These are phyloP conservation scores for Melanchra persicariae DNA, from an alignment of 2,888 invertebrate species.

Conservation along the genomic window DNA sequence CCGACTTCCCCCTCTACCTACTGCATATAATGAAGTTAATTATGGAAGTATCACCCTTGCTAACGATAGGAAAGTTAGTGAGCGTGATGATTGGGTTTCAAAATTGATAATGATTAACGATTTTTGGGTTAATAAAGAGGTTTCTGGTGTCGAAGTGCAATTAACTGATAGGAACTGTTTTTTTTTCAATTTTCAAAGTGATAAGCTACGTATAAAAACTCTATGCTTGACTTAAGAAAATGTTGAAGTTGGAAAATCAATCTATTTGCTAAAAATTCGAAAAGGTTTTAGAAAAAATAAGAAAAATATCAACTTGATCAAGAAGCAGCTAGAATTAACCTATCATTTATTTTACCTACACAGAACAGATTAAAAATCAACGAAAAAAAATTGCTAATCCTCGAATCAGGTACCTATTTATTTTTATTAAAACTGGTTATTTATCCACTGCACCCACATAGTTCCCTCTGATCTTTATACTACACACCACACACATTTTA, in stretches of 20 bases:
- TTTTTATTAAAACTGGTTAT: background rate
- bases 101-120: conserved; percentile 54
- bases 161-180: background rate
- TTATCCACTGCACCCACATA: background rate
- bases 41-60: conserved; percentile 48
- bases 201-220: background rate
- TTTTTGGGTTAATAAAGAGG: conserved; percentile 4
- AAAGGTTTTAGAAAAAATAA: background rate
- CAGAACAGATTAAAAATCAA: background rate
- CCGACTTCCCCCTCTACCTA: conserved; percentile 43
- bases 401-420: too few relatives aligned
- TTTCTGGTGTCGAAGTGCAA: conserved; percentile 5
- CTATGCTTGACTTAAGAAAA: background rate
- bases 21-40: conserved; percentile 64
- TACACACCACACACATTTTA: background rate
- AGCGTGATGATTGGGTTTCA: conserved; percentile 25
- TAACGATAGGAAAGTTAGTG: conserved; percentile 38
- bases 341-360: too few relatives aligned
- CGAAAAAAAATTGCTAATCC: background rate
- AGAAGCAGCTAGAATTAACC: too few relatives aligned
- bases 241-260: background rate
- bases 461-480: background rate
- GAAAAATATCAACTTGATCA: too few relatives aligned
- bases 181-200: background rate
- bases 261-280: background rate